phyloP scores from a whole-genome alignment of 30 jellyfish, hydroid and myxozoan species.

The Morbakka virulenta region DNA sequence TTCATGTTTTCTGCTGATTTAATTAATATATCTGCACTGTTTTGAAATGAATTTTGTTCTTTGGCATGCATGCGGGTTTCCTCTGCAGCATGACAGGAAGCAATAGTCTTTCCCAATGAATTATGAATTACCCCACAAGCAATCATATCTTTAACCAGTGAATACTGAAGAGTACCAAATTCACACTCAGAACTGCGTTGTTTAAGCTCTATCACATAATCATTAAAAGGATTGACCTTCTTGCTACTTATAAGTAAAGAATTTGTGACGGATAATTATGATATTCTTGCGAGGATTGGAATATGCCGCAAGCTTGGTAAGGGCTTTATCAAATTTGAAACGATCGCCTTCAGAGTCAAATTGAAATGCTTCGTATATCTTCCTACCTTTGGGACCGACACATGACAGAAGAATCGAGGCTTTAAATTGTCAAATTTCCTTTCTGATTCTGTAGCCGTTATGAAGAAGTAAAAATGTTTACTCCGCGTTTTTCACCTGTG shows the following conservation, averaged over 20 bases:
- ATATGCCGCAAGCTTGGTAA: conserved; percentile 27
- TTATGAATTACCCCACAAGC: no score
- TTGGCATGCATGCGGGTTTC: conserved; percentile 45
- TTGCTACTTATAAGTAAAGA: conserved; percentile 12
- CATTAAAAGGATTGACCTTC: conserved; percentile 40
- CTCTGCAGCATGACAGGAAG: conserved; percentile 46
- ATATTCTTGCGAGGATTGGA: conserved; percentile 37
- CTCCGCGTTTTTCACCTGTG: conserved; percentile 50
- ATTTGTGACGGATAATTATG: no score
- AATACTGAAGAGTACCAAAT: conserved; percentile 30
- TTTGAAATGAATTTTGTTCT: conserved; percentile 14
- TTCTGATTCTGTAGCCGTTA: conserved; percentile 54
- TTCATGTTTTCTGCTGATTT: no score
- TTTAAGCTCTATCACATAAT: no score
- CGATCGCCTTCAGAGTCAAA: no score
- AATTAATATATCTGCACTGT: conserved; percentile 24
- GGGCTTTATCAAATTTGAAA: no score
- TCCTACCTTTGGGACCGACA: conserved; percentile 44
- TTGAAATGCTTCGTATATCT: conserved; percentile 37
- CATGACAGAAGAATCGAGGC: no score
- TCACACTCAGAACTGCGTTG: conserved; percentile 45
- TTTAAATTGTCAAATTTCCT: conserved; percentile 34
- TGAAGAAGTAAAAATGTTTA: no score
- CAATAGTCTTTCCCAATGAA: conserved; percentile 30
- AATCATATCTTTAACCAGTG: no score